Percentiles rank a stretch among this genome's conserved stretches.
These are phyloP conservation scores for Oceanites oceanicus DNA, from an alignment of 2,113 vertebrate species.

Conservation along the genomic window DNA sequence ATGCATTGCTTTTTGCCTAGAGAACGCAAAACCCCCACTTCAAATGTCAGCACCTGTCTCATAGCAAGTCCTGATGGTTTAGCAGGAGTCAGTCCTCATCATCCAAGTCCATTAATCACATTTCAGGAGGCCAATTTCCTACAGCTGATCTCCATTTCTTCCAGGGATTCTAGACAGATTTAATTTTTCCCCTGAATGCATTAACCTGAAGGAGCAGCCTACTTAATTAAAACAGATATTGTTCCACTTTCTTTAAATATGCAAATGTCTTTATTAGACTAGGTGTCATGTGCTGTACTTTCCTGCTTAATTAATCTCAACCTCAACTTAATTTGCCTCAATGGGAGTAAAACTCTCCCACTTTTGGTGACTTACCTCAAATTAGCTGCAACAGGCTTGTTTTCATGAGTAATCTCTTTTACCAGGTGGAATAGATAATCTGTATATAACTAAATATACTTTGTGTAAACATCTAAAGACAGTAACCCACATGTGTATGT, in stretches of 20 bases:
- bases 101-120: conserved; percentile 24
- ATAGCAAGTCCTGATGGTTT: neutral
- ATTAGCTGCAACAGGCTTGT: neutral
- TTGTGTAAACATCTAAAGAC: neutral
- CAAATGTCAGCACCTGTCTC: neutral
- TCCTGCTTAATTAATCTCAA: conserved; percentile 50
- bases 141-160: conserved; percentile 17
- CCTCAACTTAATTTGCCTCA: neutral
- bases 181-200: conserved; percentile 55
- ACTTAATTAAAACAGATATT: conserved; percentile 66
- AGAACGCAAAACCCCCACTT: neutral
- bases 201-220: conserved; percentile 65
- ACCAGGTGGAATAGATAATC: neutral
- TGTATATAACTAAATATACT: neutral
- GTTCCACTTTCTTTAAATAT: conserved; percentile 59
- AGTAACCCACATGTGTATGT: neutral
- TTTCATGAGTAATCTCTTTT: neutral
- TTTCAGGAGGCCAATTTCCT: conserved; percentile 42
- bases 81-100: neutral
- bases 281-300: conserved; percentile 21
- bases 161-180: conserved; percentile 23
- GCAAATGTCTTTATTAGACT: conserved; percentile 58
- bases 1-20: rapidly evolving
- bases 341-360: neutral
- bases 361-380: neutral